Percentiles rank a stretch among this genome's conserved stretches.
phyloP scores from a whole-genome alignment of 30 jellyfish, hydroid and myxozoan species.

The Aurelia sp. region DNA sequence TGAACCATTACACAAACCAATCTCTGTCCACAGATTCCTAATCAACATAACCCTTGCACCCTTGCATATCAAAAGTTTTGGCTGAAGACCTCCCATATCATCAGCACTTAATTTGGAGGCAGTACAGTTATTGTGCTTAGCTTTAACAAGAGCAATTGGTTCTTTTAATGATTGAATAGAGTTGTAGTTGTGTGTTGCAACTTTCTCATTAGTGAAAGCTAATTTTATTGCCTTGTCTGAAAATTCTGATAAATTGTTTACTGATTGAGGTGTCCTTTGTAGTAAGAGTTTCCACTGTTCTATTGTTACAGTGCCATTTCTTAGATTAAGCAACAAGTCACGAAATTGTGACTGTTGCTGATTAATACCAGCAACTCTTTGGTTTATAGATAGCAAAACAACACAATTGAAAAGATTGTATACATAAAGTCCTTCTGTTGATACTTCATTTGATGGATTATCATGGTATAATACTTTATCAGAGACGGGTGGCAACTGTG shows the following conservation, averaged over 20 bases:
- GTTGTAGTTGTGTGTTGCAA: too few relatives aligned
- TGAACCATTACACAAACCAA: too few relatives aligned
- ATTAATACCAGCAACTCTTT: conserved; percentile 23
- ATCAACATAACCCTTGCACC: too few relatives aligned
- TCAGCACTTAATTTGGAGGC: too few relatives aligned
- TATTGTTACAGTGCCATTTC: conserved; percentile 22
- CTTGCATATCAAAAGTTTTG: too few relatives aligned
- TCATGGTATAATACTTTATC: conserved; percentile 32
- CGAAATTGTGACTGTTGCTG: conserved; percentile 10
- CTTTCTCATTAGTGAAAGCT: conserved; percentile 23
- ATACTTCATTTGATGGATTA: background rate
- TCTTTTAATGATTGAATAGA: too few relatives aligned
- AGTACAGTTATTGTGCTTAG: too few relatives aligned
- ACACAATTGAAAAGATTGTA: conserved; percentile 18
- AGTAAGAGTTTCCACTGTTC: conserved; percentile 28
- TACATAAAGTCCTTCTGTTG: conserved; percentile 23
- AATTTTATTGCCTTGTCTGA: too few relatives aligned
- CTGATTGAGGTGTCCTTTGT: conserved; percentile 12
- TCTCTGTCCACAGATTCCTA: too few relatives aligned
- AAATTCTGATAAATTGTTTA: too few relatives aligned
- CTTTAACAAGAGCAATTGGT: too few relatives aligned
- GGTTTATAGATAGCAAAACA: background rate
- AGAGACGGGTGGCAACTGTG: conserved; percentile 54
- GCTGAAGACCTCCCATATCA: too few relatives aligned
- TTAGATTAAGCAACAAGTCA: conserved; percentile 2